These are phyloP conservation scores for Acanthornis magna DNA, from an alignment of 2,797 vertebrate genomes.

Conservation along the genomic window DNA sequence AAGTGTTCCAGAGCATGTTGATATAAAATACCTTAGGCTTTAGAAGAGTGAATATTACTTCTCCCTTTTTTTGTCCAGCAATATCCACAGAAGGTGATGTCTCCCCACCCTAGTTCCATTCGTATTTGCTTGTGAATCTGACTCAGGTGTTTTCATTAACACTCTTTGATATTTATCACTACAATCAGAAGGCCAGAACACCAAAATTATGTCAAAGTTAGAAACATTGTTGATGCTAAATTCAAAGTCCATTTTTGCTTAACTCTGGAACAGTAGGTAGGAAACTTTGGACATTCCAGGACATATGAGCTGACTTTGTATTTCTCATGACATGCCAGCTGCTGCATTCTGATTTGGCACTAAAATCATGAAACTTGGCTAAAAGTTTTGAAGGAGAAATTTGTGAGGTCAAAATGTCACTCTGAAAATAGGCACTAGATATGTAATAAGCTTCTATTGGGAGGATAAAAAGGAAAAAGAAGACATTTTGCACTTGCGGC, in stretches of 20 bases:
- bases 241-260: background rate
- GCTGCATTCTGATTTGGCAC: background rate
- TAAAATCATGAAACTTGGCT: background rate
- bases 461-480: fast-evolving
- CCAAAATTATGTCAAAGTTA: background rate
- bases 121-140: constrained; percentile 59
- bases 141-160: constrained; percentile 56
- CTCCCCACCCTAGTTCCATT: constrained; percentile 38
- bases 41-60: background rate
- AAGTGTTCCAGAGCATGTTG: background rate
- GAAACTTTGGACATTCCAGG: constrained; percentile 67
- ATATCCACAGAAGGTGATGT: constrained; percentile 21
- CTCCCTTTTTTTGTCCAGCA: background rate
- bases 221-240: background rate
- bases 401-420: background rate
- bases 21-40: constrained; percentile 41
- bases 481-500: constrained; percentile 15
- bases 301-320: constrained; percentile 14
- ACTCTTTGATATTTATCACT: background rate
- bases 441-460: background rate
- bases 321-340: background rate
- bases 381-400: background rate
- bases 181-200: constrained; percentile 10
- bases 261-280: constrained; percentile 43
- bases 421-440: constrained; percentile 36